These are phyloP conservation scores for Vidua chalybeata DNA, from an alignment of 2,113 vertebrate genomes.

Conservation along the genomic window DNA sequence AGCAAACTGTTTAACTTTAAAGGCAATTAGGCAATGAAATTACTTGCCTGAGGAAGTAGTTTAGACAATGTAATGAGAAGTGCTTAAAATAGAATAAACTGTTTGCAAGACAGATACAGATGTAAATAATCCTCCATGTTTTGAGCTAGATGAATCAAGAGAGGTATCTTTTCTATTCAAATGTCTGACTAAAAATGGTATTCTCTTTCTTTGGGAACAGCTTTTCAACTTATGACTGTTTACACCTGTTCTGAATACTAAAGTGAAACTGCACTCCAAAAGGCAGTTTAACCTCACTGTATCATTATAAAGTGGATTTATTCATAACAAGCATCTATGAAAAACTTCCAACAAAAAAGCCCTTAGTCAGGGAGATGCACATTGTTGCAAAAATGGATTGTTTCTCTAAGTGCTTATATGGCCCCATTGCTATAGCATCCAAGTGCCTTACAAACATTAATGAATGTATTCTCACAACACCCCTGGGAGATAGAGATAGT, in stretches of 20 bases:
- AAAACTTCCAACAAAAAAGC: constrained; percentile 60
- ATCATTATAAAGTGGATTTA: constrained; percentile 62
- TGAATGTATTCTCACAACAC: constrained; percentile 67
- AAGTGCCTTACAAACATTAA: constrained; percentile 62
- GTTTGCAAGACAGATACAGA: constrained; percentile 20
- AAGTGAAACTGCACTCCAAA: constrained; percentile 45
- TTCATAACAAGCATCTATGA: constrained; percentile 47
- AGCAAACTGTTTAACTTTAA: constrained; percentile 62
- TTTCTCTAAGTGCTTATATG: constrained; percentile 61
- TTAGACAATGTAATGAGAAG: constrained; percentile 56
- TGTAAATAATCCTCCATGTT: constrained; percentile 58
- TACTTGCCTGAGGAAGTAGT: constrained; percentile 52
- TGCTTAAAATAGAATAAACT: constrained; percentile 55
- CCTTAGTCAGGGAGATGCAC: constrained; percentile 56
- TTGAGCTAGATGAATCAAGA: constrained; percentile 25
- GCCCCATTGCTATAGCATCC: constrained; percentile 15
- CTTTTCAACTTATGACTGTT: constrained; percentile 39
- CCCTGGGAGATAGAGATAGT: constrained; percentile 60
- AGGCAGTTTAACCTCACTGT: constrained; percentile 56
- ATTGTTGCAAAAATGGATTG: constrained; percentile 62
- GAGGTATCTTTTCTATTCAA: constrained; percentile 6
- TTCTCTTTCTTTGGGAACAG: constrained; percentile 17
- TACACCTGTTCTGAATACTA: constrained; percentile 58
- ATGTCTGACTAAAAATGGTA: constrained; percentile 5
- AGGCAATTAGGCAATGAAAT: constrained; percentile 58